A percentile compares a stretch with the other conserved stretches of the same genome.
Conservation (phyloP, 2,797 vertebrate species). For the Tadarida brasiliensis region DNA sequence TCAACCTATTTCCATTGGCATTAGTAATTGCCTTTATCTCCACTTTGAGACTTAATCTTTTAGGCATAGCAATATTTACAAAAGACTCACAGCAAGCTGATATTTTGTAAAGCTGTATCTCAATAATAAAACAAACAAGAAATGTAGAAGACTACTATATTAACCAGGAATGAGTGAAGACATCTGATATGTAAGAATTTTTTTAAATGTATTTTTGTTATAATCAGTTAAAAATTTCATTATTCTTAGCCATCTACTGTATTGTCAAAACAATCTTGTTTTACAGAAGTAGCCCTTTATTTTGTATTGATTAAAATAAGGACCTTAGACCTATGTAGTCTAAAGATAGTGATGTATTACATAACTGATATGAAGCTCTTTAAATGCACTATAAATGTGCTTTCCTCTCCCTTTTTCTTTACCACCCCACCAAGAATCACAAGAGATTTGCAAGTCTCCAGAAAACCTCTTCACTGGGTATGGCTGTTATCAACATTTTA, state of each 20-base stretch:
- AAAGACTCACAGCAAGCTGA: background rate
- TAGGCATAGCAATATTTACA: background rate
- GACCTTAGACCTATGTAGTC: background rate
- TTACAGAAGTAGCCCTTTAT: background rate
- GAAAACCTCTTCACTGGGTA: background rate
- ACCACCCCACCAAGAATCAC: background rate
- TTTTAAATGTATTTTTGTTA: background rate
- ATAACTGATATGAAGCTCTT: background rate
- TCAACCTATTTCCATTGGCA: too few relatives aligned
- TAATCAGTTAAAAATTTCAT: background rate
- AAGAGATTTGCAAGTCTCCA: background rate
- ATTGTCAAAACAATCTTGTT: background rate
- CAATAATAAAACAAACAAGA: background rate
- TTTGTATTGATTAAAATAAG: conserved; percentile 24
- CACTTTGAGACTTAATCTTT: background rate
- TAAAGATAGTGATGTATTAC: background rate
- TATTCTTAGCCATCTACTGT: background rate
- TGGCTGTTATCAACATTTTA: background rate
- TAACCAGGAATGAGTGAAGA: background rate
- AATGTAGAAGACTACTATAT: background rate
- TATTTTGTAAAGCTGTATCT: background rate
- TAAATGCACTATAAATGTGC: background rate
- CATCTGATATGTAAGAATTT: background rate
- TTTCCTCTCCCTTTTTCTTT: background rate
- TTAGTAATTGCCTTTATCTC: too few relatives aligned